Conservation (phyloP, 2,888 invertebrate species). For the Cloeon dipterum region DNA sequence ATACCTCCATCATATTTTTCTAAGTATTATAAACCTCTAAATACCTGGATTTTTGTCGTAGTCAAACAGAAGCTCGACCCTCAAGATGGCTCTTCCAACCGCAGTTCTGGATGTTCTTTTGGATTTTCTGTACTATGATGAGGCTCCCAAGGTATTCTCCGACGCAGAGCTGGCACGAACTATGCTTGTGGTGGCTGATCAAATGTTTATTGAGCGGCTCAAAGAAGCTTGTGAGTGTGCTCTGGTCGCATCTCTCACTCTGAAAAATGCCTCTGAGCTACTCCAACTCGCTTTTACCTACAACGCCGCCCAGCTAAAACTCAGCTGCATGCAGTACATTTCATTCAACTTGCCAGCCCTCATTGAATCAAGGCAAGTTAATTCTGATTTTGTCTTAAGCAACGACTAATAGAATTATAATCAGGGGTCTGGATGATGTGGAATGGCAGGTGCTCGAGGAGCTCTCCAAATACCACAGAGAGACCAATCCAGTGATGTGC, state of each 20-base stretch:
- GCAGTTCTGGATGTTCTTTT: slow-evolving; percentile 39
- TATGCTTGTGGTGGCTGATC: slow-evolving; percentile 56
- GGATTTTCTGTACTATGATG: slow-evolving; percentile 52
- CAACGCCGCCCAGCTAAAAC: slow-evolving; percentile 47
- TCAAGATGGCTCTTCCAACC: slow-evolving; percentile 34
- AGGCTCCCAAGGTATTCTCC: slow-evolving; percentile 29
- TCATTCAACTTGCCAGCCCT: slow-evolving; percentile 47
- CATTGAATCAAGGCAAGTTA: slow-evolving; percentile 35
- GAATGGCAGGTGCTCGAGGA: slow-evolving; percentile 35
- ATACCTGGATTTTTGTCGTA: neutral
- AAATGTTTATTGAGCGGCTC: slow-evolving; percentile 45
- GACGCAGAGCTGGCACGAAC: slow-evolving; percentile 43
- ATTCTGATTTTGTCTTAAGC: no score
- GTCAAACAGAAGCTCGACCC: slow-evolving; percentile 14
- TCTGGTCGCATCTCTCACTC: slow-evolving; percentile 35
- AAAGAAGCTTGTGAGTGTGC: slow-evolving; percentile 47
- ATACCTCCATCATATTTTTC: no score
- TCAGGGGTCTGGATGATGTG: slow-evolving; percentile 34
- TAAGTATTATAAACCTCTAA: neutral
- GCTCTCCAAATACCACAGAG: slow-evolving; percentile 40
- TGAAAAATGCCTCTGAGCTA: slow-evolving; percentile 54
- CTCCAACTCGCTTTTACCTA: slow-evolving; percentile 52
- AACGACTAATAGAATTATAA: no score
- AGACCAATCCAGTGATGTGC: slow-evolving; percentile 31
- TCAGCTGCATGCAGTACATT: slow-evolving; percentile 53